Percentiles rank a stretch among this genome's conserved stretches.
Evolutionary conservation across 92 coral and sea anemone species (phyloP).

Genomic region (Epizoanthus fatuus): DNA sequence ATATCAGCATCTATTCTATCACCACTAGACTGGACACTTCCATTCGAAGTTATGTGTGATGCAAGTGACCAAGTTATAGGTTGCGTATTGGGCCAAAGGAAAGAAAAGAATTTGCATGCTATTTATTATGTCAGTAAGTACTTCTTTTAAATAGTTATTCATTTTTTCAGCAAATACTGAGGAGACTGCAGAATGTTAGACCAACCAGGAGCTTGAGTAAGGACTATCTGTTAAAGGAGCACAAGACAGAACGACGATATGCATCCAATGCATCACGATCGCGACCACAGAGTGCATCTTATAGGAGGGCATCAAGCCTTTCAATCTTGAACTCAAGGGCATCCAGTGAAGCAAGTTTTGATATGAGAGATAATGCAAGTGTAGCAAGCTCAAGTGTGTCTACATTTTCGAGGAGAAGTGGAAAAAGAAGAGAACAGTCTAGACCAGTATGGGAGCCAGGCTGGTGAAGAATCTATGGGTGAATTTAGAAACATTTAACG

Average conservation of each 20-base stretch:
- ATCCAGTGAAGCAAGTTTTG: conserved; percentile 79
- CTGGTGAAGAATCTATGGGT: conserved; percentile 63
- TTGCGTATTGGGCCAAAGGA: too few relatives aligned
- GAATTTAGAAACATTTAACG: background rate
- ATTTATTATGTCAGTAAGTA: background rate
- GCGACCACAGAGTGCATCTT: conserved; percentile 83
- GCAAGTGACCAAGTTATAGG: too few relatives aligned
- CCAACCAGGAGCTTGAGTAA: conserved; percentile 87
- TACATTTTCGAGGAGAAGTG: conserved; percentile 64
- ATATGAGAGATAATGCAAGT: conserved; percentile 73
- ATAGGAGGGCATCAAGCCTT: conserved; percentile 58
- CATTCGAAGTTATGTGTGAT: too few relatives aligned
- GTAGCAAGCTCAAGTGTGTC: conserved; percentile 82
- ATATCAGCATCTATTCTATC: too few relatives aligned
- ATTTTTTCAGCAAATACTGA: conserved; percentile 79
- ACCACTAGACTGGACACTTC: too few relatives aligned
- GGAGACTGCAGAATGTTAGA: conserved; percentile 85
- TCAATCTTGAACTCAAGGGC: conserved; percentile 62
- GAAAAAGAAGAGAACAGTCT: conserved; percentile 49
- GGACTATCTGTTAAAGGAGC: conserved; percentile 81
- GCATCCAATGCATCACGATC: conserved; percentile 76
- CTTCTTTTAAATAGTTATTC: background rate
- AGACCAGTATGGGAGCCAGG: conserved; percentile 96
- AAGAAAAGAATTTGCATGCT: too few relatives aligned
- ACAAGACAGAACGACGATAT: conserved; percentile 72